phyloP scores from a whole-genome alignment of 2,888 invertebrate species.

The Cyrtodaria siliqua region DNA sequence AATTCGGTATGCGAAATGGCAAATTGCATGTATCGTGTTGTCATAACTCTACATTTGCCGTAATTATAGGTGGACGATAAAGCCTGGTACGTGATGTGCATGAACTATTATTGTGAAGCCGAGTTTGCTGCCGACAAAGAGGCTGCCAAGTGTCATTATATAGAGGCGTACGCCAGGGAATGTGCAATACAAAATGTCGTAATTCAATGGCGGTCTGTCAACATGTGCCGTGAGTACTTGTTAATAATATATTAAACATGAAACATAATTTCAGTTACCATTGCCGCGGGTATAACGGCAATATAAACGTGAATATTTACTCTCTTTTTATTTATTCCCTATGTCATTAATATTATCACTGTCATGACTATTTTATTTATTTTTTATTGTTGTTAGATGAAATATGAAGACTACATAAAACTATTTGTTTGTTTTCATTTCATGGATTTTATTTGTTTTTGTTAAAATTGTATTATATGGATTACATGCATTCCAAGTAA shows the following conservation, averaged over 20 bases:
- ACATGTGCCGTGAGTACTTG: conserved; percentile 36
- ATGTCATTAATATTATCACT: too few relatives aligned
- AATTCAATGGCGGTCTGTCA: conserved; percentile 89
- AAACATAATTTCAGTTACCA: neutral
- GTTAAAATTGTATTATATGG: too few relatives aligned
- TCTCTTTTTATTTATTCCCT: too few relatives aligned
- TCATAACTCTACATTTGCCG: too few relatives aligned
- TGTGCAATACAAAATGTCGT: conserved; percentile 20
- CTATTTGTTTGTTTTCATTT: too few relatives aligned
- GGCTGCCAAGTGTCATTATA: conserved; percentile 4
- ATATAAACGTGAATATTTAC: neutral
- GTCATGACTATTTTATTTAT: too few relatives aligned
- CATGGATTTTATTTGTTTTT: too few relatives aligned
- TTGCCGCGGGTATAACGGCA: neutral
- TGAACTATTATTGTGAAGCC: conserved; percentile 31
- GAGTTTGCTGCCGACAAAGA: conserved; percentile 4
- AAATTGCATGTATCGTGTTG: too few relatives aligned
- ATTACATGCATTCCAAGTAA: too few relatives aligned
- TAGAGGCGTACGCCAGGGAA: conserved; percentile 22
- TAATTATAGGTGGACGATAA: conserved; percentile 1
- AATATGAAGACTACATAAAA: too few relatives aligned
- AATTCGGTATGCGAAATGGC: too few relatives aligned
- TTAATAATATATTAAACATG: neutral
- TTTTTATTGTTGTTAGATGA: too few relatives aligned
- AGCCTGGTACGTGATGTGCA: conserved; percentile 27